Evolutionary conservation across 2,888 invertebrate genomes (phyloP).

Genomic region (Lacanobia wlatinum): DNA sequence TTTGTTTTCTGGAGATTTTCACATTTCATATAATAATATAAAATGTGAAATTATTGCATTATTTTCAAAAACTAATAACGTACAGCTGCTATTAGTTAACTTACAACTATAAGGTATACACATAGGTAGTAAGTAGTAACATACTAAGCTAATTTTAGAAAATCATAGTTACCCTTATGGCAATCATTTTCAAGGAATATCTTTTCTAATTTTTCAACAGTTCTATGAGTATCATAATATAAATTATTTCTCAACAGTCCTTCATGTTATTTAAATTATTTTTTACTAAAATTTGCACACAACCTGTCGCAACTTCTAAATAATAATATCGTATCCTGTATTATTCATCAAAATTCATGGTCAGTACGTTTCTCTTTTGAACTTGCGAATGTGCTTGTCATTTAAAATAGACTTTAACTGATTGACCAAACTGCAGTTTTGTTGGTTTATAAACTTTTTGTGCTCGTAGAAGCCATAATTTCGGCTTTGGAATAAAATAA

Average conservation of each 20-base stretch:
- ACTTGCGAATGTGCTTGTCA: slow-evolving; percentile 34
- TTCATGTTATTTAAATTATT: slow-evolving; percentile 34
- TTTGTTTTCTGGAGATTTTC: not conserved
- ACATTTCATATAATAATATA: not conserved
- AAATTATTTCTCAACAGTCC: slow-evolving; percentile 37
- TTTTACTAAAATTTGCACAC: slow-evolving; percentile 30
- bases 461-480: not conserved
- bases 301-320: slow-evolving; percentile 32
- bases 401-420: not conserved
- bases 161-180: too few relatives aligned
- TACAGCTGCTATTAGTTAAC: too few relatives aligned
- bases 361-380: slow-evolving; percentile 55
- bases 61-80: too few relatives aligned
- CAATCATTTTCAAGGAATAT: slow-evolving; percentile 14
- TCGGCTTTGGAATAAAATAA: slow-evolving; percentile 11
- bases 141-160: too few relatives aligned
- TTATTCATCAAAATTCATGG: slow-evolving; percentile 63
- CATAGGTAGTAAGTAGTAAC: too few relatives aligned
- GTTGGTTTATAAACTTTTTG: not conserved
- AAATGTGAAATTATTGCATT: not conserved
- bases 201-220: not conserved
- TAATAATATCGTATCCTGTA: slow-evolving; percentile 59
- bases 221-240: not conserved
- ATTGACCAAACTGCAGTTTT: slow-evolving; percentile 1
- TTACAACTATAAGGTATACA: too few relatives aligned